Evolutionary conservation across 2,113 vertebrate genomes (phyloP).

Genomic region (Lethenteron reissneri): DNA sequence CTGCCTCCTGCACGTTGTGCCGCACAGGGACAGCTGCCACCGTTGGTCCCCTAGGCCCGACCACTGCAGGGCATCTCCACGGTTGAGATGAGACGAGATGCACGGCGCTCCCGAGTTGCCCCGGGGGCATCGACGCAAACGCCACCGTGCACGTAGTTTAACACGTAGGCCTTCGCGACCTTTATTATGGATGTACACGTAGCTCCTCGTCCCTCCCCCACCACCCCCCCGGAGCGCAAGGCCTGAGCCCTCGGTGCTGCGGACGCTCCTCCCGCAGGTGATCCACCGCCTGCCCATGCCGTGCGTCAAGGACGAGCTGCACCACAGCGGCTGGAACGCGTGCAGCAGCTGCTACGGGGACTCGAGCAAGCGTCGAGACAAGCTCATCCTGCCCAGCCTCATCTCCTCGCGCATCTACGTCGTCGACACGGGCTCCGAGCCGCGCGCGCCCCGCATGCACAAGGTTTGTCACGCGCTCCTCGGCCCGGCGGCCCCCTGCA

Average conservation of each 20-base stretch:
- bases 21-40: too few species aligned
- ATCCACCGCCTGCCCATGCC: constrained; percentile 75
- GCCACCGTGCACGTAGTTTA: too few species aligned
- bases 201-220: too few species aligned
- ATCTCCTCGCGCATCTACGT: constrained; percentile 64
- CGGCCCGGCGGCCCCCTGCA: not conserved
- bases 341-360: constrained; percentile 77
- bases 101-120: not conserved
- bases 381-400: constrained; percentile 47
- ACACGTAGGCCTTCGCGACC: too few species aligned
- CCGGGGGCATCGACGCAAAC: not conserved
- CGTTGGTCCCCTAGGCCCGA: too few species aligned
- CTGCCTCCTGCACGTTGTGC: too few species aligned
- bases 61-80: too few species aligned
- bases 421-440: constrained; percentile 40
- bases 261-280: constrained; percentile 25
- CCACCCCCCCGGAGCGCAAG: too few species aligned
- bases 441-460: constrained; percentile 31
- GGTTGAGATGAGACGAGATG: not conserved
- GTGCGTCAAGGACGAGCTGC: constrained; percentile 51
- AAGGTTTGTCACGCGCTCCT: constrained; percentile 25
- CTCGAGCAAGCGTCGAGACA: constrained; percentile 29
- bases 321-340: constrained; percentile 74
- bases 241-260: too few species aligned
- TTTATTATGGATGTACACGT: too few species aligned